Conservation (phyloP, 2,888 invertebrate genomes). For the Sinohyriopsis cumingii region DNA sequence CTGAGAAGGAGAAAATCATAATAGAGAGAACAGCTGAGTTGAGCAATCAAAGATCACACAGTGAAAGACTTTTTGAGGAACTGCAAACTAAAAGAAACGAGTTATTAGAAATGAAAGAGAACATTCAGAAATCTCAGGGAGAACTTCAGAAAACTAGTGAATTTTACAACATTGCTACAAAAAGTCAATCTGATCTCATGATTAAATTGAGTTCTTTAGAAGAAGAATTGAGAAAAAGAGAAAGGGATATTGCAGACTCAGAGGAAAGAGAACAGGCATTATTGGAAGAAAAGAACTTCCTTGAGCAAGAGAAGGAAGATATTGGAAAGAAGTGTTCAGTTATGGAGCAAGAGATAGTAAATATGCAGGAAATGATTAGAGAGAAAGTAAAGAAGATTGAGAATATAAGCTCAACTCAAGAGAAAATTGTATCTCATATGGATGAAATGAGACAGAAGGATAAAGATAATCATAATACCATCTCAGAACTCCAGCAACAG, state of each 20-base stretch:
- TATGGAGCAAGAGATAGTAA: background rate
- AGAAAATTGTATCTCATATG: constrained; percentile 11
- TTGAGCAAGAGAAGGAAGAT: no score
- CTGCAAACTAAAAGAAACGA: constrained; percentile 16
- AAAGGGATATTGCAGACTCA: constrained; percentile 15
- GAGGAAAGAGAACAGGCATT: constrained; percentile 9
- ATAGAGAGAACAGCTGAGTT: constrained; percentile 9
- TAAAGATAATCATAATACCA: background rate
- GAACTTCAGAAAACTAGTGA: constrained; percentile 26
- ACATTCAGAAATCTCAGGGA: constrained; percentile 5
- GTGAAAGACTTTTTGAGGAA: constrained; percentile 6
- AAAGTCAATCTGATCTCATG: constrained; percentile 26
- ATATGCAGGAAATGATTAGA: constrained; percentile 2
- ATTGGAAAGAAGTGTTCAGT: no score
- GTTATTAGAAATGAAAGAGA: constrained; percentile 11
- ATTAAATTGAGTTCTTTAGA: constrained; percentile 22
- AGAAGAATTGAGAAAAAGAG: constrained; percentile 14
- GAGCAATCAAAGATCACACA: no score
- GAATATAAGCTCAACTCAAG: constrained; percentile 4
- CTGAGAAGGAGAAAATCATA: constrained; percentile 8
- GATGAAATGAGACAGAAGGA: constrained; percentile 11
- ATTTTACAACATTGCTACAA: constrained; percentile 28
- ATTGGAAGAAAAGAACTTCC: background rate
- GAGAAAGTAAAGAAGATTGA: constrained; percentile 6
- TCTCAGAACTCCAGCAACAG: no score